Base-by-base conservation (phyloP, 2,113 vertebrate species). In the Xerus inauris region DNA sequence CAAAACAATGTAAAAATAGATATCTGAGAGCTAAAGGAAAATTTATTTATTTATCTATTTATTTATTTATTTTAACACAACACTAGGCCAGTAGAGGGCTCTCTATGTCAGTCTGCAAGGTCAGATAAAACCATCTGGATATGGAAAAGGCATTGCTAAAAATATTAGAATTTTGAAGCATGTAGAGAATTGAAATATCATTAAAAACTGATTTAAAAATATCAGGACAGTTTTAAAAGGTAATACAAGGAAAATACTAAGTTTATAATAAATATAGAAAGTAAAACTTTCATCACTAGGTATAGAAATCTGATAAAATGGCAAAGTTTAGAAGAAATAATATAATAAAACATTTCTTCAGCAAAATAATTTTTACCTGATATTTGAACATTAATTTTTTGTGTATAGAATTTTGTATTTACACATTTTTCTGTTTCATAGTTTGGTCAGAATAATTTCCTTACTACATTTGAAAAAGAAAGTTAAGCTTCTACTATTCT, bases 101-200 rank as follows among this genome's bases (percentile, higher is more conserved):
- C 96, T 96, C 85, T 51, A 88, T 95, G 71, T 72, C 80, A 94
- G 73, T 72, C 30, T 76, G 35, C 32, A 89, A 73, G 47, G 28
- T 77, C 77, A 75, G 47, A 32, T 75, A 35, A 42, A 77, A 88
- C 2, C 62, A 6, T 3, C 59, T 49, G 42, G 83, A 71, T 79
- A 94, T 67, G 17, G 32, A 85, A 59, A 17, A 86, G 19, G n/a
- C 2, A 24, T 62, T 84, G 16, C 62, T 77, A 47, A 85, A 85
- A 94, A 65, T 67, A 62, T 32, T 91, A n/a, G 32, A 62, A 82
- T 69, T 87, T 92, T 38, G 81, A 59, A 89, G 87, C 77, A 40
- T 79, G n/a, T 57, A n/a, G 49, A 20, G 8, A 94, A 80, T 84
- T 77, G 79, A 94, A 91, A 85, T 69, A 49, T 32, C 26, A 13